A percentile compares a stretch with the other conserved stretches of the same genome.
phyloP scores from a whole-genome alignment of 2,888 invertebrate species.

The Iselma pallidipennis region DNA sequence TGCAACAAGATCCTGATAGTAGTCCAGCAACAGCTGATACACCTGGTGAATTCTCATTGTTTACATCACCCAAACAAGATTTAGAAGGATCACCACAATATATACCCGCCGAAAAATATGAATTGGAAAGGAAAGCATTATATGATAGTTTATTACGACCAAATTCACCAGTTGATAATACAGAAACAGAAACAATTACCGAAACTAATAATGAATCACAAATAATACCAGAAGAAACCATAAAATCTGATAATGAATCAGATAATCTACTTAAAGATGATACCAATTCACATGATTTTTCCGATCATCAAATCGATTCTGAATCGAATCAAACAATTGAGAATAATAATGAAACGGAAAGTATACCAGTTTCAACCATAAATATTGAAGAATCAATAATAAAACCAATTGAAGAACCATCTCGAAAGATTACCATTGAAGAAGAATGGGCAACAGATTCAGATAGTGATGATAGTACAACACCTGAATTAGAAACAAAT shows the following conservation, averaged over 20 bases:
- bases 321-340: neutral
- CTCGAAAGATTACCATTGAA: conserved; percentile 33
- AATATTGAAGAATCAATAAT: conserved; percentile 24
- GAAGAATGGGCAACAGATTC: conserved; percentile 47
- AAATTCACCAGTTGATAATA: conserved; percentile 36
- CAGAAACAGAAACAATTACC: conserved; percentile 40
- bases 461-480: conserved; percentile 47
- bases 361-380: neutral
- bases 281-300: neutral
- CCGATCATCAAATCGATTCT: neutral
- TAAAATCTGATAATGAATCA: conserved; percentile 19
- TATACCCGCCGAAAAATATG: conserved; percentile 57
- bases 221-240: conserved; percentile 28
- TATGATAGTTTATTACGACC: conserved; percentile 54
- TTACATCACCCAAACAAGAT: conserved; percentile 51
- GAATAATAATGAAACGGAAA: neutral
- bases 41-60: conserved; percentile 46
- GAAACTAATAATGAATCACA: conserved; percentile 26
- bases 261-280: conserved; percentile 9
- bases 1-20: conserved; percentile 54
- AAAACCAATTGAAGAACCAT: conserved; percentile 33
- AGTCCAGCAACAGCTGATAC: conserved; percentile 53
- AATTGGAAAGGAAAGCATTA: conserved; percentile 54
- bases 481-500: conserved; percentile 37
- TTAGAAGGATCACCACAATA: conserved; percentile 53